These are phyloP conservation scores for Callyntrura sp. DNA, from an alignment of 2,888 invertebrate genomes.

Conservation along the genomic window DNA sequence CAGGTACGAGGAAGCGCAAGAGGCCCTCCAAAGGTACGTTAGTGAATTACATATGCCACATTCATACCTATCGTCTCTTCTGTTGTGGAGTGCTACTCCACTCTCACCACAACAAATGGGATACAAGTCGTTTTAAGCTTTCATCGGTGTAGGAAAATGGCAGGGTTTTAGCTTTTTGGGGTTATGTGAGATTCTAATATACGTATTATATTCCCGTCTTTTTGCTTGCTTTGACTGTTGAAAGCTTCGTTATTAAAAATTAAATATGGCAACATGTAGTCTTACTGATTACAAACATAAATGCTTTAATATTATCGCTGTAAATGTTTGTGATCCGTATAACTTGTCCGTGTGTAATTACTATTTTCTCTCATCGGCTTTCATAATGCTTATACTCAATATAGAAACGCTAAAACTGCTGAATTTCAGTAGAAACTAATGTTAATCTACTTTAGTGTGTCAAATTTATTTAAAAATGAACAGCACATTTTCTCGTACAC, in stretches of 20 bases:
- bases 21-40: conserved; percentile 90
- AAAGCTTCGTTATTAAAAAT: neutral
- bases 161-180: conserved; percentile 13
- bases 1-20: conserved; percentile 88
- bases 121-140: neutral
- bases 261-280: neutral
- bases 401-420: neutral
- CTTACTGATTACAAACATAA: neutral
- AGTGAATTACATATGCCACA: neutral
- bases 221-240: neutral
- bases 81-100: neutral
- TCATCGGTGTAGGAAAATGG: neutral
- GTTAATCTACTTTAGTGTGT: neutral
- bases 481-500: neutral
- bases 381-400: neutral
- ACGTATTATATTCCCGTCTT: neutral
- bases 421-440: neutral
- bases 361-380: neutral
- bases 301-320: neutral
- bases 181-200: neutral
- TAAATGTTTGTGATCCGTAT: neutral
- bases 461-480: neutral
- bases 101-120: neutral
- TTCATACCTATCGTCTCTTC: neutral
- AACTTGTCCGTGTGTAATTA: neutral